Conservation (phyloP, 1,140 invertebrate species). For the Ostrea denselamellosa region DNA sequence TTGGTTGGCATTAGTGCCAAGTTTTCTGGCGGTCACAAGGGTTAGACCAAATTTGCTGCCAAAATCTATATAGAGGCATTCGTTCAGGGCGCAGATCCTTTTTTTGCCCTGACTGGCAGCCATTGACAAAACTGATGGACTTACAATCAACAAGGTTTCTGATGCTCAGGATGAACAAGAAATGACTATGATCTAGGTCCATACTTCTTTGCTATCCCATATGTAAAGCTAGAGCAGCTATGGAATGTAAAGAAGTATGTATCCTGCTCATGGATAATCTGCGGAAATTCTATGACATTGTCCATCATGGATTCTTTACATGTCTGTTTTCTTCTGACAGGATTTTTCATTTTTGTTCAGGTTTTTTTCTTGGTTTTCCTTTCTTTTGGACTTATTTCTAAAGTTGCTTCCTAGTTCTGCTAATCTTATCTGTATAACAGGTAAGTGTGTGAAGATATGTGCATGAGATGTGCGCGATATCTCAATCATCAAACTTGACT, state of each 20-base stretch:
- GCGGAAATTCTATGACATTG: not conserved
- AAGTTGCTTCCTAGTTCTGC: not conserved
- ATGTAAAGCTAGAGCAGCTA: conserved; percentile 85
- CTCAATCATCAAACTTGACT: not conserved
- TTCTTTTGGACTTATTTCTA: conserved; percentile 34
- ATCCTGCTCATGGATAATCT: conserved; percentile 79
- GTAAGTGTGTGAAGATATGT: not conserved
- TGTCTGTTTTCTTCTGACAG: conserved; percentile 20
- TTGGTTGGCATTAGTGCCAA: conserved; percentile 69
- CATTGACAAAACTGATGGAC: conserved; percentile 43
- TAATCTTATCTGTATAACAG: conserved; percentile 21
- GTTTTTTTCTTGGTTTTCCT: conserved; percentile 11
- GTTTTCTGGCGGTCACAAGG: conserved; percentile 41
- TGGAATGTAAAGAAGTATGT: conserved; percentile 99
- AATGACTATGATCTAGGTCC: conserved; percentile 79
- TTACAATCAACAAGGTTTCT: conserved; percentile 35
- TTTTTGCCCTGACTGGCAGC: conserved; percentile 45
- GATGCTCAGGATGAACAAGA: not conserved
- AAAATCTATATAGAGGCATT: conserved; percentile 45
- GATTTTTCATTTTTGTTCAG: not conserved
- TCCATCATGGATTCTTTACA: conserved; percentile 8
- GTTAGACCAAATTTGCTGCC: conserved; percentile 38
- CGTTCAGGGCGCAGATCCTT: conserved; percentile 21
- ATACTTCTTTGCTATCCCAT: conserved; percentile 97
- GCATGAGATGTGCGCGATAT: not conserved